Conservation (phyloP, 2,888 invertebrate species). For the Apotomis turbidana region DNA sequence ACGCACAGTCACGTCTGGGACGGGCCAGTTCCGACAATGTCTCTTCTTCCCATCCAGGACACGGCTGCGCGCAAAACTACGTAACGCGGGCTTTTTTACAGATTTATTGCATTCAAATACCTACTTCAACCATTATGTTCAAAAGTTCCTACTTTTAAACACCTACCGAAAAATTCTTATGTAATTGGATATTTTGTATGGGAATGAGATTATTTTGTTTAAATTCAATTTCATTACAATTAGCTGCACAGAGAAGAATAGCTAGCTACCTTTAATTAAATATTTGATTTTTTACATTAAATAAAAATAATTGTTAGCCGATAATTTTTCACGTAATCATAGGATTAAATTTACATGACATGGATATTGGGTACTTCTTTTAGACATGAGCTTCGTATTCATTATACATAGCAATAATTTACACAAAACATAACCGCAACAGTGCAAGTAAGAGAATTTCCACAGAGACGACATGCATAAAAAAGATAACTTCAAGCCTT, state of each 20-base stretch:
- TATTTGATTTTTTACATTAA: conserved; percentile 38
- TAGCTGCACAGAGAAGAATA: conserved; percentile 28
- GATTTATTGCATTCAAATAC: conserved; percentile 78
- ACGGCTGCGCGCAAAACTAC: conserved; percentile 55
- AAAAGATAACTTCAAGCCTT: conserved; percentile 69
- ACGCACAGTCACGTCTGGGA: conserved; percentile 46
- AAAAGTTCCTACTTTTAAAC: conserved; percentile 73
- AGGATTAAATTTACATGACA: conserved; percentile 60
- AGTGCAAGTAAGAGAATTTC: conserved; percentile 65
- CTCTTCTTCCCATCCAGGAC: background rate
- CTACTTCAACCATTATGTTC: conserved; percentile 73
- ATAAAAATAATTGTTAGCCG: conserved; percentile 51
- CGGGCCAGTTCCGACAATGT: background rate
- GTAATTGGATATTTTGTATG: conserved; percentile 57
- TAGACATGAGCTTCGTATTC: conserved; percentile 65
- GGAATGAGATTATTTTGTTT: conserved; percentile 51
- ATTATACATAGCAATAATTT: conserved; percentile 72
- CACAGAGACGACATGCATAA: conserved; percentile 74
- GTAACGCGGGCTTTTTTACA: conserved; percentile 59
- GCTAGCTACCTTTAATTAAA: conserved; percentile 36
- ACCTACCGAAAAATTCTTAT: conserved; percentile 47
- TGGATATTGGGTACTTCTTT: conserved; percentile 57
- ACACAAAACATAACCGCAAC: conserved; percentile 73
- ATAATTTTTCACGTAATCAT: conserved; percentile 55
- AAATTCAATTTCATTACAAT: conserved; percentile 35